A percentile compares a stretch with the other conserved stretches of the same genome.
Conservation (phyloP, 1,140 invertebrate species). For the Mya arenaria region DNA sequence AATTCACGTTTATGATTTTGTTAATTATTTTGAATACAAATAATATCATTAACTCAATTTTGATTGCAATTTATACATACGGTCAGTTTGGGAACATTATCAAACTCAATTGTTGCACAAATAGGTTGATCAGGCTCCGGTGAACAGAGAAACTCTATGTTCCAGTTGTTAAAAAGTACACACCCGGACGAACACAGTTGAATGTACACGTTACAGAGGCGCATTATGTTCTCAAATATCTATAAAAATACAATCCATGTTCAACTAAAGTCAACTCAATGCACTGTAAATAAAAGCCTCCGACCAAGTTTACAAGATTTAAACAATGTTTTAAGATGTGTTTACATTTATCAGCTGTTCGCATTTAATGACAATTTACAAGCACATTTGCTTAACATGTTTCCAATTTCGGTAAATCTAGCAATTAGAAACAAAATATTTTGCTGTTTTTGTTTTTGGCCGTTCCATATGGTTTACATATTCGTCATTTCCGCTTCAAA, state of each 20-base stretch:
- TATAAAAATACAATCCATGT: background rate
- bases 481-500: too few relatives aligned
- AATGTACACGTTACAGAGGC: constrained; percentile 70
- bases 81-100: constrained; percentile 36
- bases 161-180: constrained; percentile 73
- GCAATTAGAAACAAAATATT: too few relatives aligned
- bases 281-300: too few relatives aligned
- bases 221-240: constrained; percentile 68
- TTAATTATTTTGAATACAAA: background rate
- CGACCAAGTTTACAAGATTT: too few relatives aligned
- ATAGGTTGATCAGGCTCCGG: constrained; percentile 25
- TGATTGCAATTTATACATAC: constrained; percentile 49
- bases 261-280: too few relatives aligned
- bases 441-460: too few relatives aligned
- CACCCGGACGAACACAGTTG: constrained; percentile 70
- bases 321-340: too few relatives aligned
- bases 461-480: too few relatives aligned
- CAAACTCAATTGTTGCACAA: constrained; percentile 69
- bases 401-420: too few relatives aligned
- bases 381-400: too few relatives aligned
- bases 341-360: too few relatives aligned
- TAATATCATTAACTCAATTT: background rate
- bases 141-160: constrained; percentile 66
- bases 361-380: too few relatives aligned
- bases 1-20: background rate